A percentile compares a stretch with the other conserved stretches of the same genome.
Conservation (phyloP, 1,140 invertebrate genomes). For the Harpegnathos saltator region DNA sequence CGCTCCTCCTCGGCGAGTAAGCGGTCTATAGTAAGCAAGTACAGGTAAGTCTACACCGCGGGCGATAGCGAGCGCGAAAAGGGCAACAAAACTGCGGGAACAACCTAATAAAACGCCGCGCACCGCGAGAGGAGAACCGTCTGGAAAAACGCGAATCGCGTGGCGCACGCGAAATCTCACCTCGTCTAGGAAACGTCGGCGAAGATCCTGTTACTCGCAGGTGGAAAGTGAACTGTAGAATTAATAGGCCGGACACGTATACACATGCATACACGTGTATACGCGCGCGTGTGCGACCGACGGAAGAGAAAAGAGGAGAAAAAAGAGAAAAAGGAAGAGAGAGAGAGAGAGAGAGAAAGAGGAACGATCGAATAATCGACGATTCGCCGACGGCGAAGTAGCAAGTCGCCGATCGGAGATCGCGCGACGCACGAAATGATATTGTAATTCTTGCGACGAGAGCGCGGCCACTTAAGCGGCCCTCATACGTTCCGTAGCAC, state of each 20-base stretch:
- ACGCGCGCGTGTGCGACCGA: not conserved
- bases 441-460: constrained; percentile 56
- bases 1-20: not conserved
- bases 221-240: constrained; percentile 79
- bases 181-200: constrained; percentile 73
- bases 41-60: not conserved
- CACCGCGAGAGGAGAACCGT: constrained; percentile 13
- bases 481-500: constrained; percentile 45
- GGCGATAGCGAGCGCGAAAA: not conserved
- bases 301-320: not conserved
- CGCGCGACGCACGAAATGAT: constrained; percentile 45
- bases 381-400: constrained; percentile 40
- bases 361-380: constrained; percentile 35
- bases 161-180: constrained; percentile 71
- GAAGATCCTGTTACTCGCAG: constrained; percentile 79
- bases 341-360: not conserved
- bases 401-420: constrained; percentile 42
- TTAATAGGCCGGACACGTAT: constrained; percentile 69
- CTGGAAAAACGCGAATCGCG: constrained; percentile 67
- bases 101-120: constrained; percentile 20
- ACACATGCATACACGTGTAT: not conserved
- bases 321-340: not conserved
- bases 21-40: not conserved
- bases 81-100: not conserved
- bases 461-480: constrained; percentile 39